These are phyloP conservation scores for Acronicta alni DNA, from an alignment of 2,888 invertebrate species.

Conservation along the genomic window DNA sequence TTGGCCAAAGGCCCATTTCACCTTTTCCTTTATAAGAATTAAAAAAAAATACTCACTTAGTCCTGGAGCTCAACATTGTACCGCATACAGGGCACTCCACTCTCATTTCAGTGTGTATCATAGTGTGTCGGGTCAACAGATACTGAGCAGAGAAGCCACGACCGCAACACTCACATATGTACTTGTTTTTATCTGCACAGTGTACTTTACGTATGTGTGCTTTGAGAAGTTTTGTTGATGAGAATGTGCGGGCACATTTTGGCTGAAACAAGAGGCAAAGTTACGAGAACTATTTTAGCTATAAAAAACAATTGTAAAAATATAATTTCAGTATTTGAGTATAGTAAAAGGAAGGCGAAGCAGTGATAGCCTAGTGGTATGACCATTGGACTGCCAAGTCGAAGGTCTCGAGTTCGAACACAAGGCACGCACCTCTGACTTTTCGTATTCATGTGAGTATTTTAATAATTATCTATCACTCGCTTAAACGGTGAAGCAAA, in stretches of 20 bases:
- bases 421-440: too few species aligned
- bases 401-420: too few species aligned
- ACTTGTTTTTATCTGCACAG: slow-evolving; percentile 34
- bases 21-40: too few species aligned
- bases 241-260: slow-evolving; percentile 26
- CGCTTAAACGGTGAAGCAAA: too few species aligned
- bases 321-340: too few species aligned
- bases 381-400: too few species aligned
- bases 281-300: not conserved
- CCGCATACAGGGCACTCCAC: slow-evolving; percentile 40
- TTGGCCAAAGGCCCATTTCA: too few species aligned
- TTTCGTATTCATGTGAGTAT: too few species aligned
- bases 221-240: slow-evolving; percentile 17
- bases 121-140: slow-evolving; percentile 27
- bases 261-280: slow-evolving; percentile 32
- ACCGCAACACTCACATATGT: slow-evolving; percentile 47
- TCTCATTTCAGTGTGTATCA: slow-evolving; percentile 15
- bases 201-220: slow-evolving; percentile 50
- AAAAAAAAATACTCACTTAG: slow-evolving; percentile 34
- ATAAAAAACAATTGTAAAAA: too few species aligned
- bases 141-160: slow-evolving; percentile 28
- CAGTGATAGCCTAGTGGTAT: too few species aligned
- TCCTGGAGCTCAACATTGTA: slow-evolving; percentile 25
- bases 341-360: too few species aligned
- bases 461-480: too few species aligned